Evolutionary conservation across 2,888 invertebrate genomes (phyloP).

Genomic region (Calameuta filiformis): DNA sequence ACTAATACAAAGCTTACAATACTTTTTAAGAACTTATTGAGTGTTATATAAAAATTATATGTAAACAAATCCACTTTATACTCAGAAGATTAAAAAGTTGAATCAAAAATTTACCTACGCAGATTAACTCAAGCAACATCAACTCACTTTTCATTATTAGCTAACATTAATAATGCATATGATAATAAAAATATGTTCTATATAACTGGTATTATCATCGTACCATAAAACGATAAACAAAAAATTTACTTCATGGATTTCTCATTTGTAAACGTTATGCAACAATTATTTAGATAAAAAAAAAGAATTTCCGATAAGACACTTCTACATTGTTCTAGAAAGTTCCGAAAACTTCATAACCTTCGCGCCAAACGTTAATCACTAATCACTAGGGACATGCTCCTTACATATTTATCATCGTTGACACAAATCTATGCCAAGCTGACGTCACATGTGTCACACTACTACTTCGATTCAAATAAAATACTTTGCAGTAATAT

Average conservation of each 20-base stretch:
- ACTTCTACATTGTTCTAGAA: too few relatives aligned
- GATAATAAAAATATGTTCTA: too few relatives aligned
- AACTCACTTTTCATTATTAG: background rate
- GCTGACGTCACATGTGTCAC: too few relatives aligned
- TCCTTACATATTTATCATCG: too few relatives aligned
- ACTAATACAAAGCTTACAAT: constrained; percentile 40
- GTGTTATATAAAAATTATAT: background rate
- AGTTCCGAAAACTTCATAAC: too few relatives aligned
- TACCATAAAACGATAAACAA: background rate
- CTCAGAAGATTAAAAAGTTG: background rate
- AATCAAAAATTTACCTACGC: background rate
- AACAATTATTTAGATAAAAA: background rate
- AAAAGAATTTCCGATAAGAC: background rate
- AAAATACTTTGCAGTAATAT: too few relatives aligned
- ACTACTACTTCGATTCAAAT: too few relatives aligned
- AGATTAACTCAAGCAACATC: background rate
- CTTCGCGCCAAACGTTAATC: too few relatives aligned
- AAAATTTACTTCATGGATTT: background rate
- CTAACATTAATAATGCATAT: too few relatives aligned
- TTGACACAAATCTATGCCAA: too few relatives aligned
- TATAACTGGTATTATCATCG: too few relatives aligned
- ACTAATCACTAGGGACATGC: too few relatives aligned
- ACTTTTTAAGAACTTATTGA: constrained; percentile 53
- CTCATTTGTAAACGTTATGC: background rate
- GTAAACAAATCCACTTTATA: background rate